Evolutionary conservation across 2,113 vertebrate species (phyloP).

Genomic region (Myocastor coypus): DNA sequence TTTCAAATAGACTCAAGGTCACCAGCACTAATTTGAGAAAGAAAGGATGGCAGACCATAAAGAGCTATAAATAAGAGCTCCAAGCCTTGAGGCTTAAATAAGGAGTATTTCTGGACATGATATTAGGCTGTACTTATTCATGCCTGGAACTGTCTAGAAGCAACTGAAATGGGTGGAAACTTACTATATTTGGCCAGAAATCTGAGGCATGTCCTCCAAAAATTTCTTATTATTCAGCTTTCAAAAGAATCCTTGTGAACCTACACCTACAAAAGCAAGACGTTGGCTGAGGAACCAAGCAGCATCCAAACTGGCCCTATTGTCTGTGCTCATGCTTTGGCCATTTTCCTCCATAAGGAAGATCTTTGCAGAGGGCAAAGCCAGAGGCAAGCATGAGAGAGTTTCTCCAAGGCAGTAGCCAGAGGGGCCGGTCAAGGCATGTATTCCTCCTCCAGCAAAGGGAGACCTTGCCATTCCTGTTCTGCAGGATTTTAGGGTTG

Average conservation of each 20-base stretch:
- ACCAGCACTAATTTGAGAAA: neutral
- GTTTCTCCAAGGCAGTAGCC: neutral
- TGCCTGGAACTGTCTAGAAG: slow-evolving; percentile 9
- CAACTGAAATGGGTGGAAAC: slow-evolving; percentile 27
- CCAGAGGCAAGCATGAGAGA: neutral
- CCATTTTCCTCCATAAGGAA: neutral
- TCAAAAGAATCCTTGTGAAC: neutral
- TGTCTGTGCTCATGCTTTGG: neutral
- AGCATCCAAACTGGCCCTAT: neutral
- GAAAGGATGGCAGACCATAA: neutral
- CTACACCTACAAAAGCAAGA: neutral
- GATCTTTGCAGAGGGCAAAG: neutral
- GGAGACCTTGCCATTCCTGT: neutral
- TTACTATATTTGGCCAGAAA: slow-evolving; percentile 21
- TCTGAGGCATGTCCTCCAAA: neutral
- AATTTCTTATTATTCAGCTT: neutral
- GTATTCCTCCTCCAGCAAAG: neutral
- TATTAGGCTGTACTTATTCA: neutral
- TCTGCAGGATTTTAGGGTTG: neutral
- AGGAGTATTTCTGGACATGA: neutral
- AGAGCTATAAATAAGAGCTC: slow-evolving; percentile 27
- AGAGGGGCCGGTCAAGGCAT: no score
- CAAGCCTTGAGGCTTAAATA: neutral
- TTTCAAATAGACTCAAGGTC: slow-evolving; percentile 32
- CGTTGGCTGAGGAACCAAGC: neutral